phyloP scores from a whole-genome alignment of 2,113 vertebrate genomes.

The Caranx ignobilis region DNA sequence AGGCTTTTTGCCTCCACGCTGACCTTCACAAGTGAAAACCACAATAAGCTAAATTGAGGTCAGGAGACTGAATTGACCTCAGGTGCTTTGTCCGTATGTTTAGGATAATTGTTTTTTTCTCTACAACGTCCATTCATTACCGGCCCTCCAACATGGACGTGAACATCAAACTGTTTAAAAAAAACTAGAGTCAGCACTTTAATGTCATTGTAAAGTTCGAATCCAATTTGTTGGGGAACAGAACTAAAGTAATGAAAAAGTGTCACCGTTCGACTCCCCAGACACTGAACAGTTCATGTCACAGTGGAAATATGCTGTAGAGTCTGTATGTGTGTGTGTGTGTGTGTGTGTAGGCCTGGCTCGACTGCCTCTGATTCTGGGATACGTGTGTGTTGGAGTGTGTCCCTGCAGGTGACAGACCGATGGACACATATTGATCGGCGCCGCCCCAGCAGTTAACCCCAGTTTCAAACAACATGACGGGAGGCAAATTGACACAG shows the following conservation, averaged over 20 bases:
- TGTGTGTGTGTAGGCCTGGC: not conserved
- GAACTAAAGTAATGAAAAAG: conserved; percentile 1
- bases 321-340: too few relatives aligned
- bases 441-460: conserved; percentile 58
- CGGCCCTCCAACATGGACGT: too few relatives aligned
- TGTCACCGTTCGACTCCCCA: not conserved
- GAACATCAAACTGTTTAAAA: too few relatives aligned
- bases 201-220: too few relatives aligned
- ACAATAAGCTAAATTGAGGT: too few relatives aligned
- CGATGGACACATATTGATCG: conserved; percentile 46
- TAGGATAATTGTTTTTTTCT: too few relatives aligned
- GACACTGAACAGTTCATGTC: not conserved
- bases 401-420: conserved; percentile 36
- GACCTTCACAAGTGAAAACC: too few relatives aligned
- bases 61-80: not conserved
- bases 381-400: not conserved
- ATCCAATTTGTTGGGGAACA: too few relatives aligned
- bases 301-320: not conserved
- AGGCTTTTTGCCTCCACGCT: too few relatives aligned
- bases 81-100: not conserved
- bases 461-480: conserved; percentile 60
- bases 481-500: conserved; percentile 50
- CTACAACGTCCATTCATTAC: too few relatives aligned
- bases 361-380: not conserved
- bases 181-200: too few relatives aligned